Conservation (phyloP, 2,113 vertebrate species). For the Cyprinodon variegatus region DNA sequence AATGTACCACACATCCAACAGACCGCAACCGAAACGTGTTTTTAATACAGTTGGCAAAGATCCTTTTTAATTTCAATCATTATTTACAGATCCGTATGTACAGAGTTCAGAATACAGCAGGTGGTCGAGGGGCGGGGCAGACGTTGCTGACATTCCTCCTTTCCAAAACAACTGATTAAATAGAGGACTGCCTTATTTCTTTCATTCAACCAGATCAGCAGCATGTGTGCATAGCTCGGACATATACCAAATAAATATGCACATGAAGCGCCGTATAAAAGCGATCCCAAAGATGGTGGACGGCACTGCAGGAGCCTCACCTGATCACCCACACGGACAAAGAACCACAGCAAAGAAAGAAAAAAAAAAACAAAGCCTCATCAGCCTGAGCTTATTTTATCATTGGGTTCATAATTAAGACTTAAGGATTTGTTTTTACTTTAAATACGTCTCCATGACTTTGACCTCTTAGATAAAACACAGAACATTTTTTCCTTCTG, state of each 20-base stretch:
- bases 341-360: neutral
- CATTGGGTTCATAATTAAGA: neutral
- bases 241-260: slow-evolving; percentile 62
- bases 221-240: slow-evolving; percentile 65
- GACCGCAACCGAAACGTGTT: slow-evolving; percentile 56
- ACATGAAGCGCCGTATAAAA: slow-evolving; percentile 41
- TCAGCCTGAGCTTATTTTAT: slow-evolving; percentile 18
- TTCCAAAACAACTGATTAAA: slow-evolving; percentile 32
- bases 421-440: neutral
- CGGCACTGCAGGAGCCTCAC: slow-evolving; percentile 25
- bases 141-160: slow-evolving; percentile 37
- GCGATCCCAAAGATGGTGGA: slow-evolving; percentile 40
- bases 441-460: neutral
- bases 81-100: slow-evolving; percentile 84
- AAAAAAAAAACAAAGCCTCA: neutral
- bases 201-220: slow-evolving; percentile 12
- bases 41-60: slow-evolving; percentile 75
- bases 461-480: neutral
- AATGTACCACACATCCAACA: slow-evolving; percentile 3
- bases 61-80: slow-evolving; percentile 77
- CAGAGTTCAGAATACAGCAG: slow-evolving; percentile 73
- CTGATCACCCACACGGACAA: slow-evolving; percentile 8
- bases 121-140: slow-evolving; percentile 15
- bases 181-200: slow-evolving; percentile 4
- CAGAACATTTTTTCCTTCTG: neutral